Evolutionary conservation across 2,113 vertebrate genomes (phyloP).

Genomic region (Oncorhynchus kisutch): DNA sequence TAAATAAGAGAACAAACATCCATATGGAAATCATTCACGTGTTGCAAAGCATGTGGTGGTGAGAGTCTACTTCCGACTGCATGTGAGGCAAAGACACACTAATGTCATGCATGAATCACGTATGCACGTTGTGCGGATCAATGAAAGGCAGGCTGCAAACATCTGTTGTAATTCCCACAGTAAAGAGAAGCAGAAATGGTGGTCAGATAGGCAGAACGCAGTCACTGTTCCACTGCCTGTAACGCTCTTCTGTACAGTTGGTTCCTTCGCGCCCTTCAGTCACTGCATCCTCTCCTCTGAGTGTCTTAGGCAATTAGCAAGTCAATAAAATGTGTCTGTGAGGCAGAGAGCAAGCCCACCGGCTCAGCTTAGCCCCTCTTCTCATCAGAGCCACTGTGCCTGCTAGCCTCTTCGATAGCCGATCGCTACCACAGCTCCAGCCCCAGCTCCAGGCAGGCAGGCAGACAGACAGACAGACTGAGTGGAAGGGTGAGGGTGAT

Average conservation of each 20-base stretch:
- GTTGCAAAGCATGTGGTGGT: constrained; percentile 69
- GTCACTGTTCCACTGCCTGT: constrained; percentile 45
- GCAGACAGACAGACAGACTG: too few species aligned
- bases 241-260: constrained; percentile 50
- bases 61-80: constrained; percentile 61
- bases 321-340: constrained; percentile 72
- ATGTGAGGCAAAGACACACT: constrained; percentile 6
- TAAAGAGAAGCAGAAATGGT: constrained; percentile 4
- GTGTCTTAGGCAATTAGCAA: constrained; percentile 74
- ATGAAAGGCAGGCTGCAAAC: constrained; percentile 52
- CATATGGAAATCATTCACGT: constrained; percentile 67
- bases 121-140: constrained; percentile 53
- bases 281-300: constrained; percentile 70
- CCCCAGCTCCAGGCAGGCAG: constrained; percentile 27
- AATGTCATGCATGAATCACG: constrained; percentile 66
- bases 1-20: constrained; percentile 24
- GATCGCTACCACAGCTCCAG: constrained; percentile 39
- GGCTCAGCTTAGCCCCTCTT: constrained; percentile 63
- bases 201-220: constrained; percentile 28
- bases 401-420: constrained; percentile 44
- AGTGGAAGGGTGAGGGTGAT: constrained; percentile 18
- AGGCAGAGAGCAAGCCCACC: constrained; percentile 65
- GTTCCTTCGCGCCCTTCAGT: constrained; percentile 47
- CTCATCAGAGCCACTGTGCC: constrained; percentile 47
- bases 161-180: constrained; percentile 63